Percentiles rank a stretch among this genome's conserved stretches.
These are phyloP conservation scores for Ormyrus nitidulus DNA, from an alignment of 2,888 invertebrate genomes.

Conservation along the genomic window DNA sequence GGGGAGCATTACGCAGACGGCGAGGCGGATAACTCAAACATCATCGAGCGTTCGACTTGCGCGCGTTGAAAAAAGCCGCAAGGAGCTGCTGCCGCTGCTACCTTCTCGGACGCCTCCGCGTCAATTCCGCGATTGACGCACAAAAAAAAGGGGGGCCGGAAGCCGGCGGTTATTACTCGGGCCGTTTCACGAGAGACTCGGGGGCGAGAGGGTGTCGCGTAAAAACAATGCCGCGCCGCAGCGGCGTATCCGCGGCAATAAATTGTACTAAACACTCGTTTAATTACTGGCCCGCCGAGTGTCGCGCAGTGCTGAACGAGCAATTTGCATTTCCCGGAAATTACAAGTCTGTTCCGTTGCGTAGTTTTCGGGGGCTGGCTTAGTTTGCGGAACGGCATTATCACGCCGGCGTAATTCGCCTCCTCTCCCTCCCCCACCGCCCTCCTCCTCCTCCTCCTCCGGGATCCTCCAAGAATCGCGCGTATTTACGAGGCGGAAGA, in stretches of 20 bases:
- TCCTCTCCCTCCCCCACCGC: background rate
- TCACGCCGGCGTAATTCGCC: conserved; percentile 59
- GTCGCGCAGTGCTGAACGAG: conserved; percentile 56
- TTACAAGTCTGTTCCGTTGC: conserved; percentile 63
- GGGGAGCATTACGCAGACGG: no score
- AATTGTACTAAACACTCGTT: conserved; percentile 62
- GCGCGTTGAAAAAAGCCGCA: background rate
- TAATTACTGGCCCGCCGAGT: conserved; percentile 58
- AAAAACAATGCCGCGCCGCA: conserved; percentile 50
- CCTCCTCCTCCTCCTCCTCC: background rate
- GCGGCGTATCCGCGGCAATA: conserved; percentile 57
- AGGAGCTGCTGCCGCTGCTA: background rate
- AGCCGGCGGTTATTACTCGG: conserved; percentile 18
- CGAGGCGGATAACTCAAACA: background rate
- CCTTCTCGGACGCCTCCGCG: no score
- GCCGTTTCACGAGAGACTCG: conserved; percentile 1
- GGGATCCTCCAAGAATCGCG: no score
- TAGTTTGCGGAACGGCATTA: conserved; percentile 58
- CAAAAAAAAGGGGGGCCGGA: background rate
- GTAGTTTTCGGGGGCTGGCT: conserved; percentile 59
- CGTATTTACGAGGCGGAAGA: no score
- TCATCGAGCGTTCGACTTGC: conserved; percentile 29
- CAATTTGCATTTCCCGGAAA: conserved; percentile 64
- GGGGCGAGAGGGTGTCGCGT: conserved; percentile 8
- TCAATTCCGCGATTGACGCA: background rate